Evolutionary conservation across 2,797 vertebrate genomes (phyloP).

Genomic region (Botia almorhae): DNA sequence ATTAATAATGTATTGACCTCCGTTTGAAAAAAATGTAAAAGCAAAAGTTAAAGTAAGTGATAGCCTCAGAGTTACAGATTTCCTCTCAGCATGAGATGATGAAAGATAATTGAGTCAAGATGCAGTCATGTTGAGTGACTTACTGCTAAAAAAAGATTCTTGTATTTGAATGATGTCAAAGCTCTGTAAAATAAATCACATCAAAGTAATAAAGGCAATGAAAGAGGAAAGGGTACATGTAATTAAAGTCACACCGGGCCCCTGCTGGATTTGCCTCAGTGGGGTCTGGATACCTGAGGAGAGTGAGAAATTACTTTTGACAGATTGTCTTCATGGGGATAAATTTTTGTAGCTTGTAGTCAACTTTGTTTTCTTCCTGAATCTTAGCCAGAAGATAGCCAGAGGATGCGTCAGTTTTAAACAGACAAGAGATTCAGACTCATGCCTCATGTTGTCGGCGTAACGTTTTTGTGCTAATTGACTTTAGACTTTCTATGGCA

Average conservation of each 20-base stretch:
- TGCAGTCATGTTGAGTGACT: constrained; percentile 71
- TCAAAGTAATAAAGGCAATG: constrained; percentile 75
- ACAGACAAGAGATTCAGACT: constrained; percentile 15
- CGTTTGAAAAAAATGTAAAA: constrained; percentile 49
- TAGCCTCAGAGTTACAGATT: constrained; percentile 41
- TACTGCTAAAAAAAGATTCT: constrained; percentile 65
- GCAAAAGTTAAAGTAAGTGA: constrained; percentile 56
- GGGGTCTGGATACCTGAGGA: constrained; percentile 65
- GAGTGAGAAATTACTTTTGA: constrained; percentile 64
- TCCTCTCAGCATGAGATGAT: constrained; percentile 68
- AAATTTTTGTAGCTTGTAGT: constrained; percentile 45
- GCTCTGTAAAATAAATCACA: constrained; percentile 75
- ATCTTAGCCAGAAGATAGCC: constrained; percentile 17
- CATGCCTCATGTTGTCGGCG: constrained; percentile 19
- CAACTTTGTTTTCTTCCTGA: constrained; percentile 41
- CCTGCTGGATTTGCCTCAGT: constrained; percentile 61
- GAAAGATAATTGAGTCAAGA: constrained; percentile 78
- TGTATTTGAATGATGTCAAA: constrained; percentile 72
- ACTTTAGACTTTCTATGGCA: constrained; percentile 52
- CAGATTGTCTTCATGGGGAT: constrained; percentile 62
- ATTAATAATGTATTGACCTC: constrained; percentile 70
- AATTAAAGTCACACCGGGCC: constrained; percentile 73
- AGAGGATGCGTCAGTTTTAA: constrained; percentile 5
- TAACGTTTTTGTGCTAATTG: constrained; percentile 23
- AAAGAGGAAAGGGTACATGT: constrained; percentile 67